Base-by-base conservation (phyloP, 2,797 vertebrate species). In the Gobio occitaniae region DNA sequence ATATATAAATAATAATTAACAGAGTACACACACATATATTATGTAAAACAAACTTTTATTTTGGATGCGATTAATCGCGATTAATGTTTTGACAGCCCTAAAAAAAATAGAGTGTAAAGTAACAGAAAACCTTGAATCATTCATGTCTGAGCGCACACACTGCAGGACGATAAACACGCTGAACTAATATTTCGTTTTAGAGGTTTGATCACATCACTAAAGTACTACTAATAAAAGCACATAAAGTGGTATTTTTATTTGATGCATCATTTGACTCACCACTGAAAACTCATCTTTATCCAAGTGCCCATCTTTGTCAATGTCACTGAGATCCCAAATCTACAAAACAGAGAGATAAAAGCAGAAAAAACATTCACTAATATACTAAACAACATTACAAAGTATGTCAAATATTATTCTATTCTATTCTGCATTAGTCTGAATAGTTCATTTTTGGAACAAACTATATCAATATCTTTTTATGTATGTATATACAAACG, bases 311-410 rank as follows among this genome's bases (percentile, higher is more conserved):
- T 99, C 97, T 93, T 97, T 98, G 91, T 99, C 98, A 0, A 98
- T 96, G 90, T 99, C 98, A 90, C 98, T 98, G 80, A 99, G 95
- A 88, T 99, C 97, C 98, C 98, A 99, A 88, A 99, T 98, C 98
- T 99, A 54, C 15, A 50, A 65, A 70, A 56, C 41, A 17, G 82
- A 66, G 80, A 66, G 84, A 76, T 70, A 25, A 87, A 52, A 79
- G 9, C 10, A 0, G 32, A n/a, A 5, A 44, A 50, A 75, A 32
- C 3, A 78, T 19, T 47, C 44, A 41, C 41, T 41, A 11, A 21
- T 36, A 21, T 7, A 21, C 3, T 32, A 32, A 10, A 41, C 17
- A 36, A 38, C 32, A 76, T 1, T 15, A 56, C 12, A 12, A n/a
- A n/a, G 19, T 38, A 38, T 1, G 9, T 41, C 3, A 77, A 59